A percentile compares a stretch with the other conserved stretches of the same genome.
Evolutionary conservation across 2,797 vertebrate species (phyloP).

Genomic region (Danionella dracula): DNA sequence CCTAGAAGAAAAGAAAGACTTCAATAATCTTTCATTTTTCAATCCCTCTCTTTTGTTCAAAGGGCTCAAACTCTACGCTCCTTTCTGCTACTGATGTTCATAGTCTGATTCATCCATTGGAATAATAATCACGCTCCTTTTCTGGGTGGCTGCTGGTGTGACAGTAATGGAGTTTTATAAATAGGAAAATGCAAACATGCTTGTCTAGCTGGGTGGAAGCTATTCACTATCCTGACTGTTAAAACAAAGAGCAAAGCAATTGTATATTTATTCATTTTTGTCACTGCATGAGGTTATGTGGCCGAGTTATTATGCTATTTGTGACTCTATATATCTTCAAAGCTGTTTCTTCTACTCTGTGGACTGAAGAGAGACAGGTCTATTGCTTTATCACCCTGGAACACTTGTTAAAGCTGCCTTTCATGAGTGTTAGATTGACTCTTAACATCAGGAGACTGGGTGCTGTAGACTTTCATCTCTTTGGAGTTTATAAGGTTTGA

Average conservation of each 20-base stretch:
- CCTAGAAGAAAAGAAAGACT: conserved; percentile 59
- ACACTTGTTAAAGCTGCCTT: conserved; percentile 61
- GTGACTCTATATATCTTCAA: conserved; percentile 57
- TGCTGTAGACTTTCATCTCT: not conserved
- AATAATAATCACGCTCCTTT: conserved; percentile 39
- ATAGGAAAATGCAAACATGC: conserved; percentile 45
- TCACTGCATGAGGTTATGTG: conserved; percentile 22
- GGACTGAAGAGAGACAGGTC: conserved; percentile 53
- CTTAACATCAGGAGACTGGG: conserved; percentile 47
- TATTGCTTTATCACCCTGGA: conserved; percentile 59
- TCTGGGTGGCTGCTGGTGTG: conserved; percentile 32
- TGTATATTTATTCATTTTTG: conserved; percentile 36
- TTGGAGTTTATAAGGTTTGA: conserved; percentile 13
- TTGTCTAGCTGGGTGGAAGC: not conserved
- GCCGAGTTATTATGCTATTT: conserved; percentile 63
- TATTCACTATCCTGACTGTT: not conserved
- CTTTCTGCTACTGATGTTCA: conserved; percentile 44
- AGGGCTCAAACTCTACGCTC: conserved; percentile 60
- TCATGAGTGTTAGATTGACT: conserved; percentile 68
- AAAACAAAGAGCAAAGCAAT: not conserved
- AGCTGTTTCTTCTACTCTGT: conserved; percentile 53
- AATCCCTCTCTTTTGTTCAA: conserved; percentile 58
- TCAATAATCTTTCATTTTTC: conserved; percentile 63
- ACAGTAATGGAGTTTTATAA: conserved; percentile 27
- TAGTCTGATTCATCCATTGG: conserved; percentile 35